These are phyloP conservation scores for Drosophila sp. DNA, from an alignment of 1,140 invertebrate genomes.

Conservation along the genomic window DNA sequence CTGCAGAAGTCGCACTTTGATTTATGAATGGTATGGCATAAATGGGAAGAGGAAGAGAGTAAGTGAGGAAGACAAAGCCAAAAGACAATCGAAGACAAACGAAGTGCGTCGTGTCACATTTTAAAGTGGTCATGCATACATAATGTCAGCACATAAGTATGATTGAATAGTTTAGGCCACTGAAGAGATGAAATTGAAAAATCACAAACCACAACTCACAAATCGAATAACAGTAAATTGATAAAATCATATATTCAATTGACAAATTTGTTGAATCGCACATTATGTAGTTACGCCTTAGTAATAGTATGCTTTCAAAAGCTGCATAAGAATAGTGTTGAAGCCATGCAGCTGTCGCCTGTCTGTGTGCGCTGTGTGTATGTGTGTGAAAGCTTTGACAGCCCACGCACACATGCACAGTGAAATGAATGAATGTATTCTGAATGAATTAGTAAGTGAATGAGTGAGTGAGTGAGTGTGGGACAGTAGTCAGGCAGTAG, in stretches of 20 bases:
- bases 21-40: slow-evolving; percentile 58
- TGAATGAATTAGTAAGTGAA: slow-evolving; percentile 23
- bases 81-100: slow-evolving; percentile 12
- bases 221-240: slow-evolving; percentile 21
- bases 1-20: slow-evolving; percentile 49
- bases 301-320: slow-evolving; percentile 5
- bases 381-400: slow-evolving; percentile 7
- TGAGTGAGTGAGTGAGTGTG: slow-evolving; percentile 33
- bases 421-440: slow-evolving; percentile 22
- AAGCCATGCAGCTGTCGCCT: neutral
- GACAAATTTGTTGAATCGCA: slow-evolving; percentile 55
- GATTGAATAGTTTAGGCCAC: slow-evolving; percentile 29
- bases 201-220: neutral
- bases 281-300: neutral
- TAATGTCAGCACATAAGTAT: slow-evolving; percentile 27
- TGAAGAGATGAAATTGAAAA: slow-evolving; percentile 10
- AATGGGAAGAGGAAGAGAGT: slow-evolving; percentile 3
- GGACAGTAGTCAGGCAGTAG: slow-evolving; percentile 23
- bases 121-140: slow-evolving; percentile 39
- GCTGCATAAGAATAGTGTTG: neutral
- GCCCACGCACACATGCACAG: slow-evolving; percentile 19
- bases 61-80: slow-evolving; percentile 5
- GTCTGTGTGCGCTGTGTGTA: slow-evolving; percentile 6
- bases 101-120: slow-evolving; percentile 22
- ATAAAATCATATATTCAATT: slow-evolving; percentile 70